Evolutionary conservation across 2,113 vertebrate species (phyloP).

Genomic region (Bubo bubo): DNA sequence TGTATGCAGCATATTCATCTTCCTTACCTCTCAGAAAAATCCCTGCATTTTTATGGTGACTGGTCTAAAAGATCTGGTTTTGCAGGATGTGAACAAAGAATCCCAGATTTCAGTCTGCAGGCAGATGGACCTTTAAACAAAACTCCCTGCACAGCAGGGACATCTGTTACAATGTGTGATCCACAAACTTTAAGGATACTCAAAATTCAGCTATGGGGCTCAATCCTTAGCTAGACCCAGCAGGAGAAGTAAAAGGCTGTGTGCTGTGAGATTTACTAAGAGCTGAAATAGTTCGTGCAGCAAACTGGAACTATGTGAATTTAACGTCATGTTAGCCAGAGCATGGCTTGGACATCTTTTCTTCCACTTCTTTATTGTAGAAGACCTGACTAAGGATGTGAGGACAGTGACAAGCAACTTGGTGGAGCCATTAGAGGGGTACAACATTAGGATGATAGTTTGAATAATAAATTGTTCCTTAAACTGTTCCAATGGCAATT

Average conservation of each 20-base stretch:
- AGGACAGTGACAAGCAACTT: neutral
- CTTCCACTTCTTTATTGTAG: neutral
- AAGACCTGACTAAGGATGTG: neutral
- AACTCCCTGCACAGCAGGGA: conserved; percentile 53
- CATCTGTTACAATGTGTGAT: conserved; percentile 64
- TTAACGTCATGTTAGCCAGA: neutral
- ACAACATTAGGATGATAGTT: neutral
- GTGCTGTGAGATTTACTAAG: neutral
- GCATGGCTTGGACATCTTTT: neutral
- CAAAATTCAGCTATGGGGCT: conserved; percentile 4
- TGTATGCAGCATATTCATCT: conserved; percentile 9
- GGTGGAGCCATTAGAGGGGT: neutral
- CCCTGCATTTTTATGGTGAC: conserved; percentile 27
- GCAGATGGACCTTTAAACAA: conserved; percentile 71
- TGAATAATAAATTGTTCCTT: neutral
- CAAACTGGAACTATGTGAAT: neutral
- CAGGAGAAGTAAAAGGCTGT: conserved; percentile 11
- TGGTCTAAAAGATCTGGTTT: conserved; percentile 51
- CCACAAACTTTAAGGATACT: conserved; percentile 37
- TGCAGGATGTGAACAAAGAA: conserved; percentile 46
- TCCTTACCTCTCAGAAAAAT: conserved; percentile 39
- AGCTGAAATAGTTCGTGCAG: neutral
- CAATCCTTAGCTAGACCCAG: conserved; percentile 49
- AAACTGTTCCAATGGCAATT: neutral
- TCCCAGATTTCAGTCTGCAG: conserved; percentile 57